phyloP scores from a whole-genome alignment of 1,140 invertebrate species.

The Magallana gigas region DNA sequence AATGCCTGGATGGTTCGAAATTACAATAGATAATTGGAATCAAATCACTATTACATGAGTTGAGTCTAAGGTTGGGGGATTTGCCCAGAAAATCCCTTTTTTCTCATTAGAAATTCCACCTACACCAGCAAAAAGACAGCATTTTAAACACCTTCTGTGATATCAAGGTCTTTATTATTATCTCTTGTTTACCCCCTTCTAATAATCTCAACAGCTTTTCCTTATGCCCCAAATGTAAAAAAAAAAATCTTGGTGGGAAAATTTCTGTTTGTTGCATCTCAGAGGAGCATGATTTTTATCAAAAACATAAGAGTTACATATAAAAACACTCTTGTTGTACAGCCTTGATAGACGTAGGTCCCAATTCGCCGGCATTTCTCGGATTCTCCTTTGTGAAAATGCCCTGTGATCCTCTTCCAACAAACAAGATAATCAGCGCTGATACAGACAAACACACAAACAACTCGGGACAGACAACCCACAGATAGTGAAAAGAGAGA shows the following conservation, averaged over 20 bases:
- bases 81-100: background rate
- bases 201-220: background rate
- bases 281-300: background rate
- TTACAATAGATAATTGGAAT: conserved; percentile 26
- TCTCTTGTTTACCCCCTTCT: background rate
- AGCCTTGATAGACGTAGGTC: background rate
- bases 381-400: background rate
- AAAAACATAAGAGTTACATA: background rate
- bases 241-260: conserved; percentile 5
- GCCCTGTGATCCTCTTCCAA: background rate
- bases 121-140: background rate
- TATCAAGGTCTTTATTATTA: background rate
- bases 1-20: conserved; percentile 12
- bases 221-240: background rate
- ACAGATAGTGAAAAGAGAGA: background rate
- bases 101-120: conserved; percentile 10
- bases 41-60: background rate
- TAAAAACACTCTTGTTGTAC: background rate
- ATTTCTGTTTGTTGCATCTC: background rate
- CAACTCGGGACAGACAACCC: conserved; percentile 5
- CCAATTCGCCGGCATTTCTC: background rate
- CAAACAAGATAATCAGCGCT: background rate
- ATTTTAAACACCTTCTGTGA: background rate
- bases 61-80: background rate
- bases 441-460: conserved; percentile 23